These are phyloP conservation scores for Catharus minimus DNA, from an alignment of 2,113 vertebrate species.

Conservation along the genomic window DNA sequence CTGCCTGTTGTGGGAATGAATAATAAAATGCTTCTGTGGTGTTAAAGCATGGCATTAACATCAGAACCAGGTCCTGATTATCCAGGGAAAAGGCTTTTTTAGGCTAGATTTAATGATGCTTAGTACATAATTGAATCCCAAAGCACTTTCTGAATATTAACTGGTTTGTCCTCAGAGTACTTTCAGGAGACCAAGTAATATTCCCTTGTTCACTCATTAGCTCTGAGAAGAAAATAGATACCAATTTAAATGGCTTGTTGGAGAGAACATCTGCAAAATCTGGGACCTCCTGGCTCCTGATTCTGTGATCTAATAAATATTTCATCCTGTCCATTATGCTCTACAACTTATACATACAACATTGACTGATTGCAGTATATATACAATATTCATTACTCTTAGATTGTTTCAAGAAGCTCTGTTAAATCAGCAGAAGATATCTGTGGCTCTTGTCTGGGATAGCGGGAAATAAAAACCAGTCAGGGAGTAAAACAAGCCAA, in stretches of 20 bases:
- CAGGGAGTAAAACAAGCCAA: neutral
- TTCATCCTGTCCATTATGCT: conserved; percentile 13
- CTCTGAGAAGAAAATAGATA: conserved; percentile 26
- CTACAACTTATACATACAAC: neutral
- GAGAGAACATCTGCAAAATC: conserved; percentile 33
- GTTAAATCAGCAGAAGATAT: conserved; percentile 9
- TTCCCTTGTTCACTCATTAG: conserved; percentile 34
- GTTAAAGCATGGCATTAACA: conserved; percentile 27
- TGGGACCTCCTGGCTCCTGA: neutral
- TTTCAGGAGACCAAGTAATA: conserved; percentile 45
- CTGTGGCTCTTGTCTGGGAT: neutral
- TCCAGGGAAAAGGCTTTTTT: conserved; percentile 29
- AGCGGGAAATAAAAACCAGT: neutral
- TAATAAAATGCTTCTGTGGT: conserved; percentile 15
- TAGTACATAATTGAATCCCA: conserved; percentile 52
- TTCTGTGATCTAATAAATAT: conserved; percentile 31
- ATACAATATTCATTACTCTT: neutral
- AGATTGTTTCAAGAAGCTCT: neutral
- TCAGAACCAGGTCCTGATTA: conserved; percentile 26
- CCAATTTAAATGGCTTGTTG: conserved; percentile 18
- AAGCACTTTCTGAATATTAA: conserved; percentile 58
- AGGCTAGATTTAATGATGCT: conserved; percentile 51
- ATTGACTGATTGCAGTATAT: neutral
- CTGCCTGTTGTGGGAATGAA: neutral
- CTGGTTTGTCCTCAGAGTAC: conserved; percentile 50